Conservation (phyloP, 2,888 invertebrate genomes). For the Sericinus montela region DNA sequence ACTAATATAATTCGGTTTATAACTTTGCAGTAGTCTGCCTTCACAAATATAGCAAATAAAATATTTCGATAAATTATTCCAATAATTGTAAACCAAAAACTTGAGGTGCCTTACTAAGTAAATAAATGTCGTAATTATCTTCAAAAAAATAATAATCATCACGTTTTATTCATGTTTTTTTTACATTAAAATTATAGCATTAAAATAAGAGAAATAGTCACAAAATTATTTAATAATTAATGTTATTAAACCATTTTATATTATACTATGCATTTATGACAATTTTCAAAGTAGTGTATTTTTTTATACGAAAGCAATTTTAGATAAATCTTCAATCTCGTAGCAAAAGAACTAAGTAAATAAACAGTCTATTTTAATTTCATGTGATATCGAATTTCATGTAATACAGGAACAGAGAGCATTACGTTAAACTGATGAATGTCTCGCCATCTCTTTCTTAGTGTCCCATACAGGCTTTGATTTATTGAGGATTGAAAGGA, state of each 20-base stretch:
- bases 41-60: neutral
- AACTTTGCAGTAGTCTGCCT: neutral
- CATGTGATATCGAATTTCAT: no score
- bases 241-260: conserved; percentile 29
- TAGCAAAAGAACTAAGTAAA: no score
- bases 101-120: conserved; percentile 64
- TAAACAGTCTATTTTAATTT: no score
- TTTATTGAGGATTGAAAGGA: no score
- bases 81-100: conserved; percentile 55
- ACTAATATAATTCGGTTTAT: no score
- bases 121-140: conserved; percentile 15
- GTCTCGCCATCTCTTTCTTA: no score
- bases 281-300: conserved; percentile 19
- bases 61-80: conserved; percentile 17
- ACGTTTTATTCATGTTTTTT: conserved; percentile 14
- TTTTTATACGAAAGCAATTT: conserved; percentile 5
- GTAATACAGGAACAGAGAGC: no score
- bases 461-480: no score
- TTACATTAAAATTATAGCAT: conserved; percentile 9
- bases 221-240: conserved; percentile 38
- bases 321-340: conserved; percentile 9
- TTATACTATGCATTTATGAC: conserved; percentile 32
- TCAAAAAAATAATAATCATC: no score
- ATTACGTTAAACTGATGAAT: no score
- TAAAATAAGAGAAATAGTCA: conserved; percentile 53